These are phyloP conservation scores for Hippocampus kuda DNA, from an alignment of 2,797 vertebrate species.

Conservation along the genomic window DNA sequence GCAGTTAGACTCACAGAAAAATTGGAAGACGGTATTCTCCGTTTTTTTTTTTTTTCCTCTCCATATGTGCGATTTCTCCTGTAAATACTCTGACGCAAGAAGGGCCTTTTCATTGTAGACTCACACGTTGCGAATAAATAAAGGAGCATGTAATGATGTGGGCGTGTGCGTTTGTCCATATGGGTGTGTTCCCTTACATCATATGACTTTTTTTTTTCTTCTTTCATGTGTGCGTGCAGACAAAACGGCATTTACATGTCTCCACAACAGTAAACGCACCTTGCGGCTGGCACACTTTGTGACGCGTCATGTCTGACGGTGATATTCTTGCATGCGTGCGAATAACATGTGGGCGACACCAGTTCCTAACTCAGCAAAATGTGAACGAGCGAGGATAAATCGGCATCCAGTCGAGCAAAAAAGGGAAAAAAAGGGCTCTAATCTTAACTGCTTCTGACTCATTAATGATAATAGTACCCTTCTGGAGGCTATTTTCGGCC, in stretches of 20 bases:
- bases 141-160: neutral
- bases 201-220: neutral
- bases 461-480: conserved; percentile 76
- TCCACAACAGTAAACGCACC: neutral
- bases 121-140: conserved; percentile 8
- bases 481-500: conserved; percentile 65
- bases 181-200: neutral
- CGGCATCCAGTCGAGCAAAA: no score
- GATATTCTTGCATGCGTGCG: neutral
- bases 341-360: neutral
- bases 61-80: neutral
- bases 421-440: conserved; percentile 36
- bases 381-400: neutral
- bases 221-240: neutral
- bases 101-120: conserved; percentile 7
- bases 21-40: conserved; percentile 6
- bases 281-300: neutral
- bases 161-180: neutral
- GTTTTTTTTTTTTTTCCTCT: neutral
- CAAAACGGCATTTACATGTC: neutral
- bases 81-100: conserved; percentile 17
- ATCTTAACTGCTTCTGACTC: conserved; percentile 56
- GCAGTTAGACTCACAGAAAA: conserved; percentile 19
- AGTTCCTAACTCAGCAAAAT: neutral
- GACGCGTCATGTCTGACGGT: neutral